These are phyloP conservation scores for Hipposideros armiger DNA, from an alignment of 2,113 vertebrate genomes.

Conservation along the genomic window DNA sequence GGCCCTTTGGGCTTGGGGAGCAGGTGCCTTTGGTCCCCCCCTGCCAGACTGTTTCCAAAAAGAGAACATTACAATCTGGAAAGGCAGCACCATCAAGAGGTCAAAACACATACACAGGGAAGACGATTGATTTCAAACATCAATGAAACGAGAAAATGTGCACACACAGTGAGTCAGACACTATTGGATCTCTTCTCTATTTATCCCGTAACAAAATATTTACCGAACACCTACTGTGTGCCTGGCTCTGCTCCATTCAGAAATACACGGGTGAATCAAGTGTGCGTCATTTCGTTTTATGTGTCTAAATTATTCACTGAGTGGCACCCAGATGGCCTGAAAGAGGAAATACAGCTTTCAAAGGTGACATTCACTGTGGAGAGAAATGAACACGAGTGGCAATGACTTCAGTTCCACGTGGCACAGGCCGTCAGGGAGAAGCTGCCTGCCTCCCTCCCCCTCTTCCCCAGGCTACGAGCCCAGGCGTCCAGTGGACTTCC, in stretches of 20 bases:
- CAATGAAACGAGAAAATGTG: background rate
- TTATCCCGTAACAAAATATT: background rate
- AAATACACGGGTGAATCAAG: background rate
- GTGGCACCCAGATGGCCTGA: background rate
- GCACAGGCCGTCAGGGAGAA: accelerated
- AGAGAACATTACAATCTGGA: background rate
- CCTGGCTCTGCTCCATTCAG: background rate
- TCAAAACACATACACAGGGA: background rate
- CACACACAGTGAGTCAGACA: background rate
- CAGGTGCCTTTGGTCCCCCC: background rate
- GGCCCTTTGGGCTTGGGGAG: background rate
- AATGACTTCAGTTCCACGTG: accelerated
- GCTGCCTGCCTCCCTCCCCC: too few relatives aligned
- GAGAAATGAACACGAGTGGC: background rate
- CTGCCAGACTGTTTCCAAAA: background rate
- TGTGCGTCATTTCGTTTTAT: background rate
- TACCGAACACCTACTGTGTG: background rate
- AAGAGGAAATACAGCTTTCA: background rate
- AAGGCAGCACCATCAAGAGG: background rate
- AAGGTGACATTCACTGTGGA: background rate
- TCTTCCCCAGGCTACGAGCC: background rate
- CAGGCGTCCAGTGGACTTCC: conserved; percentile 1
- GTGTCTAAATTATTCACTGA: background rate
- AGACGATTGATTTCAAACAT: background rate
- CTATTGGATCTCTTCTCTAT: background rate